These are phyloP conservation scores for Protomyctophum bolini DNA, from an alignment of 2,113 vertebrate species.

Conservation along the genomic window DNA sequence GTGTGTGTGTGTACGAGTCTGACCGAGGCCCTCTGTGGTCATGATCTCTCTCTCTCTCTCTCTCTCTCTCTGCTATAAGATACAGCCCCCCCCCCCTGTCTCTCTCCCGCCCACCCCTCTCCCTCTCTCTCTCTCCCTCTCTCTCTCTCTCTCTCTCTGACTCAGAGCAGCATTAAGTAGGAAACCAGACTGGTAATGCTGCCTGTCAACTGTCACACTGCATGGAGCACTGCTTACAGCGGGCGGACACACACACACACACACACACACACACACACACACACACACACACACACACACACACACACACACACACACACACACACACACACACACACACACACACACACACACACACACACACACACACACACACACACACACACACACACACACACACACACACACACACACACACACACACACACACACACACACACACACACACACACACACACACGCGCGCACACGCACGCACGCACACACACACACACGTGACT, in stretches of 20 bases:
- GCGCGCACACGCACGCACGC: not conserved
- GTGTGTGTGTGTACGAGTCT: conserved; percentile 3
- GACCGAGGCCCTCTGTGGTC: too few relatives aligned
- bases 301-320: not conserved
- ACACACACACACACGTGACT: conserved; percentile 34
- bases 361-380: conserved; percentile 41
- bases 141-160: conserved; percentile 23
- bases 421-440: conserved; percentile 33
- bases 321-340: conserved; percentile 4
- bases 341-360: conserved; percentile 5
- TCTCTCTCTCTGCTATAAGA: not conserved
- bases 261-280: not conserved
- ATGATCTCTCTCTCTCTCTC: not conserved
- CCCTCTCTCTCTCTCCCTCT: not conserved
- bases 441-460: not conserved
- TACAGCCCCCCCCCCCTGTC: not conserved
- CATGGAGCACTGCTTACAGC: conserved; percentile 3
- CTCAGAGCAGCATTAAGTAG: conserved; percentile 20
- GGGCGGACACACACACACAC: not conserved
- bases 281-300: conserved; percentile 7
- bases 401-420: not conserved
- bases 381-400: not conserved
- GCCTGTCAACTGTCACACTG: conserved; percentile 18
- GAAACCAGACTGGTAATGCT: conserved; percentile 22
- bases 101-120: not conserved